Evolutionary conservation across 2,797 vertebrate species (phyloP).

Genomic region (Gambusia yucatana): DNA sequence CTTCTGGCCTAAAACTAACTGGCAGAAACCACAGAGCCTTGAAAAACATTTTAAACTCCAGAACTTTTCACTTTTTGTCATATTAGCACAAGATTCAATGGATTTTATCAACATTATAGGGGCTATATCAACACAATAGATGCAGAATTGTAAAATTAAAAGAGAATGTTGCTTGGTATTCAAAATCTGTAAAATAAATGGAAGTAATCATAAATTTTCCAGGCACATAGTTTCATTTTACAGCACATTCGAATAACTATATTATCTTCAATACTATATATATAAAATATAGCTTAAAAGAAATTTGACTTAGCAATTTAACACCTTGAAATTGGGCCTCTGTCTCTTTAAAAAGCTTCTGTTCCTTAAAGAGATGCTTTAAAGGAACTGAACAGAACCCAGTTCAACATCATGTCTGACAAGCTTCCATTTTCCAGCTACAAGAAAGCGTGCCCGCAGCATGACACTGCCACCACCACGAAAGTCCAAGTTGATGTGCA

Average conservation of each 20-base stretch:
- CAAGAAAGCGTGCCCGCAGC: not conserved
- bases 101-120: not conserved
- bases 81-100: not conserved
- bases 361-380: no score
- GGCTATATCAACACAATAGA: not conserved
- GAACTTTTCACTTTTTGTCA: not conserved
- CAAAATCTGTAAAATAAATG: not conserved
- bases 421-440: not conserved
- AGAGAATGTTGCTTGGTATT: not conserved
- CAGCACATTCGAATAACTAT: not conserved
- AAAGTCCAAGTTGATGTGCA: not conserved
- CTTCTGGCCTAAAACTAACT: not conserved
- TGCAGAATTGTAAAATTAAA: not conserved
- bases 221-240: not conserved
- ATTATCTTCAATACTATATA: not conserved
- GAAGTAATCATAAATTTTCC: not conserved
- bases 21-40: not conserved
- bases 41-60: not conserved
- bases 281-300: not conserved
- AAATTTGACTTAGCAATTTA: not conserved
- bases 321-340: not conserved
- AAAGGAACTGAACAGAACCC: not conserved
- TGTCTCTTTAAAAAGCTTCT: not conserved
- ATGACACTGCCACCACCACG: not conserved
- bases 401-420: not conserved